These are phyloP conservation scores for Xylocopa sonorina DNA, from an alignment of 1,140 invertebrate species.

Conservation along the genomic window DNA sequence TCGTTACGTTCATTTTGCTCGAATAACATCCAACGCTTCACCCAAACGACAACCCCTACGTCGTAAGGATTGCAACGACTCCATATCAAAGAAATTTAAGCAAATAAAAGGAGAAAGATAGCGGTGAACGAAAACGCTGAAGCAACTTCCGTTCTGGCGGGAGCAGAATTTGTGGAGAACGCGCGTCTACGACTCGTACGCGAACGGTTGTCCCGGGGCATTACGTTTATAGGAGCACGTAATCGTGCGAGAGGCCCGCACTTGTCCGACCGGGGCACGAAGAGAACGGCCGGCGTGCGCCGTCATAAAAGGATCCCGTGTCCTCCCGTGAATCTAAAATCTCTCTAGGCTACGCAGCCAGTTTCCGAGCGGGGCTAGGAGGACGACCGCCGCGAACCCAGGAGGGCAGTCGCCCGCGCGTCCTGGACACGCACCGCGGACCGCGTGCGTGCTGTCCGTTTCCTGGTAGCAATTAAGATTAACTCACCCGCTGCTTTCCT, in stretches of 20 bases:
- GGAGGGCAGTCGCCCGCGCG: conserved; percentile 19
- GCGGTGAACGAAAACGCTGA: too few species aligned
- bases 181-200: neutral
- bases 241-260: conserved; percentile 56
- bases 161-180: neutral
- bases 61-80: too few species aligned
- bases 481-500: conserved; percentile 8
- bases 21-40: too few species aligned
- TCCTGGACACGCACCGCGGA: conserved; percentile 34
- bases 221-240: conserved; percentile 63
- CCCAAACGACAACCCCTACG: too few species aligned
- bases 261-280: conserved; percentile 62
- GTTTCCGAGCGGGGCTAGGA: conserved; percentile 2
- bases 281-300: conserved; percentile 36
- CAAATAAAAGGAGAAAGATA: too few species aligned
- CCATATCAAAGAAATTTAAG: too few species aligned
- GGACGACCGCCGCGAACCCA: neutral
- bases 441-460: conserved; percentile 41
- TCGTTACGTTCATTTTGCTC: too few species aligned
- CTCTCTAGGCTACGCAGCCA: conserved; percentile 30
- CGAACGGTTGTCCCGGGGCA: conserved; percentile 11
- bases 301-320: conserved; percentile 55
- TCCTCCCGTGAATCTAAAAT: conserved; percentile 61
- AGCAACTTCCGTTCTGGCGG: too few species aligned
- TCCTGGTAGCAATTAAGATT: conserved; percentile 62